Conservation (phyloP, 1,140 invertebrate species). For the Danaus plexippus region DNA sequence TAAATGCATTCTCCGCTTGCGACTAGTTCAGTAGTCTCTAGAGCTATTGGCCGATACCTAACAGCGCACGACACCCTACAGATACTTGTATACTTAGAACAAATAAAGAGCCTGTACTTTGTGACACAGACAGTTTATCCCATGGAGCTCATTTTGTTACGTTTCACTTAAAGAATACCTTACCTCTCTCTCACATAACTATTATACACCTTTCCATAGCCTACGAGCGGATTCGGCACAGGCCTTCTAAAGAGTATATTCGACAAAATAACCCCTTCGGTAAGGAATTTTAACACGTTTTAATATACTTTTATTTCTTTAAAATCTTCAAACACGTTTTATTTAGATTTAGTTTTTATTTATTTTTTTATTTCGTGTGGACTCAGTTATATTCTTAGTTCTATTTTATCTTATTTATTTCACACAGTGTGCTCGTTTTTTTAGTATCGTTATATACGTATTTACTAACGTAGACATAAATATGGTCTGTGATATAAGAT, state of each 20-base stretch:
- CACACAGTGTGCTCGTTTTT: constrained; percentile 64
- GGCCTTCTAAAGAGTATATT: constrained; percentile 74
- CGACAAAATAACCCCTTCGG: constrained; percentile 74
- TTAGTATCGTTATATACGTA: constrained; percentile 57
- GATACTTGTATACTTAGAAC: constrained; percentile 50
- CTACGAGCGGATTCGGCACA: constrained; percentile 72
- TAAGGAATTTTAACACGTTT: constrained; percentile 72
- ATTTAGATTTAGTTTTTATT: constrained; percentile 51
- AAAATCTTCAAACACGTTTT: constrained; percentile 46
- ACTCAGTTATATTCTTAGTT: constrained; percentile 53
- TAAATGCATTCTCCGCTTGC: constrained; percentile 67
- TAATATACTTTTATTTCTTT: constrained; percentile 49
- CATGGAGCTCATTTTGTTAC: constrained; percentile 55
- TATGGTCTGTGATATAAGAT: constrained; percentile 52
- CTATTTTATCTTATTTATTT: constrained; percentile 37
- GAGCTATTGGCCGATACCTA: constrained; percentile 66
- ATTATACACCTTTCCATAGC: constrained; percentile 72
- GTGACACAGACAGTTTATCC: constrained; percentile 62
- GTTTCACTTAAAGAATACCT: constrained; percentile 56
- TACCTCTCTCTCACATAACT: constrained; percentile 67
- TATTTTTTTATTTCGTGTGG: constrained; percentile 37
- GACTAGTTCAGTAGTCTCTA: constrained; percentile 68
- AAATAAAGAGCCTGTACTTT: constrained; percentile 70
- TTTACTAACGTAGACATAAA: constrained; percentile 46
- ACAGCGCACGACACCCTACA: constrained; percentile 68